Conservation (phyloP, 2,113 vertebrate genomes). For the Cyanoramphus novaezelandiae region DNA sequence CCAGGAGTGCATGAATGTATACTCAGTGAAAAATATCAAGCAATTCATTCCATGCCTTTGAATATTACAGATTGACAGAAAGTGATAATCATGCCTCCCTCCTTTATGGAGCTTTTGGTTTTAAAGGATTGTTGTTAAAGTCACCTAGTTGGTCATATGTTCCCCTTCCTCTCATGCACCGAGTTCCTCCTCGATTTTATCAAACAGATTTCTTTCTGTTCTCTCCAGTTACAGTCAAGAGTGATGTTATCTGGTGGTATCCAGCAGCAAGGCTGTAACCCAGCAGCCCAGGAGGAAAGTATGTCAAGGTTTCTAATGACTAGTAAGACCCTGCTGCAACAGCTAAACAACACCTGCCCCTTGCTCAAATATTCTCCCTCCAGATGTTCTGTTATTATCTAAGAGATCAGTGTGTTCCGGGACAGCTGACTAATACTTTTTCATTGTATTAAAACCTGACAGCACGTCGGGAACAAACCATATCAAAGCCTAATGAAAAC, state of each 20-base stretch:
- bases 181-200: background rate
- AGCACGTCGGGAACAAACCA: background rate
- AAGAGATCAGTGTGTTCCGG: background rate
- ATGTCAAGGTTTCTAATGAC: slow-evolving; percentile 27
- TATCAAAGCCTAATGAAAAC: slow-evolving; percentile 21
- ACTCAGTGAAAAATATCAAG: background rate
- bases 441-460: background rate
- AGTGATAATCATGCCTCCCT: background rate
- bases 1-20: background rate
- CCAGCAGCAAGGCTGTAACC: background rate
- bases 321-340: slow-evolving; percentile 6
- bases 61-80: background rate
- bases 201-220: background rate
- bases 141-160: background rate
- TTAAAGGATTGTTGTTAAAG: background rate
- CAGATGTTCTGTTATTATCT: slow-evolving; percentile 28
- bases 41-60: slow-evolving; percentile 8
- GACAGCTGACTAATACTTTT: slow-evolving; percentile 2
- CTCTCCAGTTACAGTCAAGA: background rate
- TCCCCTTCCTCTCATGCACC: background rate
- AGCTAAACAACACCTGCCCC: slow-evolving; percentile 47
- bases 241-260: background rate
- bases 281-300: slow-evolving; percentile 8
- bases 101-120: background rate
- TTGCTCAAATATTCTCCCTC: background rate